Percentiles rank a stretch among this genome's conserved stretches.
phyloP scores from a whole-genome alignment of 1,140 invertebrate genomes.

The Acromyrmex heyeri region DNA sequence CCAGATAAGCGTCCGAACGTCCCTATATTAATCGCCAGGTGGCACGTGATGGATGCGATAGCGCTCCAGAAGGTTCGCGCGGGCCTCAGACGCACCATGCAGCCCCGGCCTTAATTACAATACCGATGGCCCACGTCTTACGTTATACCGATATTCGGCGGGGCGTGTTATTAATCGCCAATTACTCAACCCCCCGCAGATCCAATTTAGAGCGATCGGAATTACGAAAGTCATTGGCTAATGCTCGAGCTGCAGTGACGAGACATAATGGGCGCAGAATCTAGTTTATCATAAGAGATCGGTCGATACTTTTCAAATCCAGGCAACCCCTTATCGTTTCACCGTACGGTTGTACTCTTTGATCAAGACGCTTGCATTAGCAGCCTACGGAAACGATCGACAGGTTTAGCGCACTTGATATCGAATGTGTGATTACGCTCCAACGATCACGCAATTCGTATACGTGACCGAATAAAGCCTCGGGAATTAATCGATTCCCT shows the following conservation, averaged over 20 bases:
- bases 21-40: slow-evolving; percentile 81
- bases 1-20: slow-evolving; percentile 79
- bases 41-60: slow-evolving; percentile 83
- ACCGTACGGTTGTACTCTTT: background rate
- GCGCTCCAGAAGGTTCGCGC: slow-evolving; percentile 64
- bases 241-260: slow-evolving; percentile 34
- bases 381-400: slow-evolving; percentile 11
- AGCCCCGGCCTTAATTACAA: slow-evolving; percentile 76
- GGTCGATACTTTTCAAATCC: background rate
- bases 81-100: slow-evolving; percentile 50
- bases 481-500: slow-evolving; percentile 63
- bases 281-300: background rate
- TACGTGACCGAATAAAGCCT: slow-evolving; percentile 63
- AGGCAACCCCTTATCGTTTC: background rate
- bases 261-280: slow-evolving; percentile 39
- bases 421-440: slow-evolving; percentile 56
- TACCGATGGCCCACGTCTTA: slow-evolving; percentile 76
- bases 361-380: slow-evolving; percentile 15
- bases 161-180: slow-evolving; percentile 83
- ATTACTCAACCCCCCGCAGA: slow-evolving; percentile 79
- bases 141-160: slow-evolving; percentile 69
- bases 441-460: slow-evolving; percentile 64
- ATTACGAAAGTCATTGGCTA: slow-evolving; percentile 75
- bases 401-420: background rate
- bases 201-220: slow-evolving; percentile 80